phyloP scores from a whole-genome alignment of 2,797 vertebrate genomes.

The Neopelma chrysocephalum region DNA sequence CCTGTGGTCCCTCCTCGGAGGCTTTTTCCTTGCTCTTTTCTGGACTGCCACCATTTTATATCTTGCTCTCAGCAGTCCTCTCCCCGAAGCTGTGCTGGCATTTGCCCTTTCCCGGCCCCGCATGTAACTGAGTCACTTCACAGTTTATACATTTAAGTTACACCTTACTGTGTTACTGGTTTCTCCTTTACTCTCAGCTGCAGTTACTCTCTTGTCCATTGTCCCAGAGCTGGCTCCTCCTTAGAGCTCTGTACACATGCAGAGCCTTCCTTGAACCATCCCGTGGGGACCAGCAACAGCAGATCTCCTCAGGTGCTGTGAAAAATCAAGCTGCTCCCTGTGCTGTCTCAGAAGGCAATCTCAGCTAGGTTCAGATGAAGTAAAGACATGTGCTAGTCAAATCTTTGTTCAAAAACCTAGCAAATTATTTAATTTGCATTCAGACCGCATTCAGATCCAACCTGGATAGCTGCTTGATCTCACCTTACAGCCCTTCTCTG shows the following conservation, averaged over 20 bases:
- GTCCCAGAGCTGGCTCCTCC: background rate
- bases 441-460: background rate
- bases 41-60: background rate
- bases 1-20: background rate
- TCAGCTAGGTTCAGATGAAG: background rate
- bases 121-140: background rate
- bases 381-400: background rate
- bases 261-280: background rate
- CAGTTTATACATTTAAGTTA: background rate
- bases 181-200: background rate
- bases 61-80: background rate
- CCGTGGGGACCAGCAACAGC: background rate
- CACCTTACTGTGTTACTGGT: background rate
- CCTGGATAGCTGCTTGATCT: background rate
- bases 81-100: background rate
- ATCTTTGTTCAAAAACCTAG: background rate
- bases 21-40: background rate
- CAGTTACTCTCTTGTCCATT: background rate
- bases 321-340: background rate
- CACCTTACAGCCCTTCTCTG: background rate
- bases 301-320: background rate
- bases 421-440: background rate
- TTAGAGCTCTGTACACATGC: accelerated
- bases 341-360: background rate
- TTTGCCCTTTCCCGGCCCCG: background rate